Evolutionary conservation across 2,797 vertebrate species (phyloP).

Genomic region (Chelidonichthys spinosus): DNA sequence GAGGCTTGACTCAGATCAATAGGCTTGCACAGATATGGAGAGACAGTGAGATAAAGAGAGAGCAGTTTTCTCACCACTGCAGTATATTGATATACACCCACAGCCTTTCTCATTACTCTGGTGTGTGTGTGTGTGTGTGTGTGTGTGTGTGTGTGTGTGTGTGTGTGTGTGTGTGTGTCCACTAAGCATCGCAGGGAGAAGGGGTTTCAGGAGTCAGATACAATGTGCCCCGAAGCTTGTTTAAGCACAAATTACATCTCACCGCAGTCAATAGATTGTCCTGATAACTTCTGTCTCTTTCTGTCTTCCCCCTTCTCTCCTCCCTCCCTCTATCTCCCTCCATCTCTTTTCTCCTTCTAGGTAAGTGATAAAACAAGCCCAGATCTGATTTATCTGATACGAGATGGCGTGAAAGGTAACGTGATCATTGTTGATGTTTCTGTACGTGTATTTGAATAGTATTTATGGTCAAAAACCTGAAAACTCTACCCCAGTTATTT

Average conservation of each 20-base stretch:
- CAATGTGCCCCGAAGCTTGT: slow-evolving; percentile 44
- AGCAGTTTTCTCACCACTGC: slow-evolving; percentile 63
- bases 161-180: slow-evolving; percentile 3
- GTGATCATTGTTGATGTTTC: slow-evolving; percentile 3
- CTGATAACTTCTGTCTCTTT: slow-evolving; percentile 59
- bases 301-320: not conserved
- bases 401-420: slow-evolving; percentile 66
- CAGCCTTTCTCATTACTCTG: slow-evolving; percentile 38
- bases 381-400: slow-evolving; percentile 53
- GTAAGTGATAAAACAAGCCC: slow-evolving; percentile 71
- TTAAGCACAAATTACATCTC: slow-evolving; percentile 61
- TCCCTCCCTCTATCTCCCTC: slow-evolving; percentile 10
- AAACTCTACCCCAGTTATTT: not conserved
- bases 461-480: slow-evolving; percentile 3
- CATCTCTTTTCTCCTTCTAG: slow-evolving; percentile 64
- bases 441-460: not conserved
- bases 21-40: slow-evolving; percentile 40
- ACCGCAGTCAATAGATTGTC: slow-evolving; percentile 60
- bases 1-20: slow-evolving; percentile 59
- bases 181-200: slow-evolving; percentile 7
- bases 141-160: slow-evolving; percentile 4
- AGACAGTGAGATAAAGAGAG: slow-evolving; percentile 35
- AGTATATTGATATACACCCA: slow-evolving; percentile 60
- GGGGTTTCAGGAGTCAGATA: slow-evolving; percentile 34
- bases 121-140: slow-evolving; percentile 24